Conservation (phyloP, 2,797 vertebrate species). For the Xiphophorus birchmanni region DNA sequence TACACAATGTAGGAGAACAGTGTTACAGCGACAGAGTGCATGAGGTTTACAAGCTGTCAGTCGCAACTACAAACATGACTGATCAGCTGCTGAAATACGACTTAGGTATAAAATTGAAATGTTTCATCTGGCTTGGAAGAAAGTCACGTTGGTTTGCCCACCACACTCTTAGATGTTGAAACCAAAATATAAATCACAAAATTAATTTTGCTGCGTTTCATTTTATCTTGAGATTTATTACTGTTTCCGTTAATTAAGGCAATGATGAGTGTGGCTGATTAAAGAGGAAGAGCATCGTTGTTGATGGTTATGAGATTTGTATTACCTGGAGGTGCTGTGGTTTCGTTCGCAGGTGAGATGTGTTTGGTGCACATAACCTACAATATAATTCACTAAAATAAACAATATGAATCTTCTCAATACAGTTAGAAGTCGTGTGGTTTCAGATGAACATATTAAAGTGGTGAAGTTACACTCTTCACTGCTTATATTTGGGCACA, state of each 20-base stretch:
- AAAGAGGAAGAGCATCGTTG: slow-evolving; percentile 66
- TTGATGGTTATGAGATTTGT: slow-evolving; percentile 56
- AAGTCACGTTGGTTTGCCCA: slow-evolving; percentile 35
- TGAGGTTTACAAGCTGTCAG: slow-evolving; percentile 48
- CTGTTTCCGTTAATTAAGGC: slow-evolving; percentile 66
- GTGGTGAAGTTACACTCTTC: slow-evolving; percentile 36
- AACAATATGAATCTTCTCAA: slow-evolving; percentile 53
- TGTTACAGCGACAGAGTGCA: slow-evolving; percentile 47
- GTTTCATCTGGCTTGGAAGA: slow-evolving; percentile 51
- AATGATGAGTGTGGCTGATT: slow-evolving; percentile 65
- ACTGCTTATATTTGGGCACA: background rate
- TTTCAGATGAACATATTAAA: slow-evolving; percentile 57
- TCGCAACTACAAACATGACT: slow-evolving; percentile 48
- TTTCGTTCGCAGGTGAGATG: slow-evolving; percentile 45
- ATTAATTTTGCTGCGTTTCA: slow-evolving; percentile 61
- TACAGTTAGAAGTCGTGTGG: slow-evolving; percentile 46
- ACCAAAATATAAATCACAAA: slow-evolving; percentile 64
- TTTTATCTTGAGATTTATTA: slow-evolving; percentile 69
- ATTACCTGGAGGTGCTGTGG: slow-evolving; percentile 46
- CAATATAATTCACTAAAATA: slow-evolving; percentile 54
- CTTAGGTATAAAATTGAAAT: slow-evolving; percentile 44
- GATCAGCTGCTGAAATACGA: slow-evolving; percentile 58
- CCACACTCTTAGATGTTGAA: slow-evolving; percentile 17
- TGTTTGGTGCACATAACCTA: slow-evolving; percentile 51
- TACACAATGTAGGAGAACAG: slow-evolving; percentile 42